Base-by-base conservation (phyloP, 2,888 invertebrate species). In the Xestia xanthographa region DNA sequence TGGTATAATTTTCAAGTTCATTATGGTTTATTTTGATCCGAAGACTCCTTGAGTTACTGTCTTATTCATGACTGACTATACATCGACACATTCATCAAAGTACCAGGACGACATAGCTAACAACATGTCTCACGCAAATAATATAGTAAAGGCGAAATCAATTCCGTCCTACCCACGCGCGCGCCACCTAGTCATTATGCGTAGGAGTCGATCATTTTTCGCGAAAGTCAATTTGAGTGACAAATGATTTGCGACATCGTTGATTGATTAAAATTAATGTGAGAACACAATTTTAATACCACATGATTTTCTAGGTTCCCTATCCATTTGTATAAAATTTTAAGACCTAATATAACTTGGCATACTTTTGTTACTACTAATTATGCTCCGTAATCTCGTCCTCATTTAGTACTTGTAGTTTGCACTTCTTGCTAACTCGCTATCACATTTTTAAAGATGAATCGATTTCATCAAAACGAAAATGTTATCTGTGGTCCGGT, bases 161-260 rank as follows among this genome's bases (percentile, higher is more conserved):
- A 83, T 85, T 73, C 63, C 14, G 29, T 6, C 0, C 66, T 3
- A 34, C 83, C 83, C 71, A 83, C 86, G 65, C 73, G 48, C n/a
- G 12, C 50, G 58, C 75, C 68, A 85, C 63, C 79, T 78, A 71
- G 60, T 78, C 41, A 73, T 71, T 75, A 72, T 1, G 70, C 72
- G 86, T 83, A 62, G 84, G 84, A 62, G 67, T 80, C 29, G 65
- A 71, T 69, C 53, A 82, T 72, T 79, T 82, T 75, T 81, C 67
- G 73, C 67, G 75, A 75, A 82, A 85, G 66, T 78, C 72, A 68
- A 76, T 74, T 29, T 78, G 65, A 58, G 67, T 72, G 72, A 65
- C 72, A 74, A 60, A 72, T 68, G 41, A 66, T 84, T 75, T 67
- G 48, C 26, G 38, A 80, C 65, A 62, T 66, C 60, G 17, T 60